Evolutionary conservation across 2,797 vertebrate genomes (phyloP), one percentile per base, ranked within the genome.

Genomic region (Chaenodraco wilsoni): DNA sequence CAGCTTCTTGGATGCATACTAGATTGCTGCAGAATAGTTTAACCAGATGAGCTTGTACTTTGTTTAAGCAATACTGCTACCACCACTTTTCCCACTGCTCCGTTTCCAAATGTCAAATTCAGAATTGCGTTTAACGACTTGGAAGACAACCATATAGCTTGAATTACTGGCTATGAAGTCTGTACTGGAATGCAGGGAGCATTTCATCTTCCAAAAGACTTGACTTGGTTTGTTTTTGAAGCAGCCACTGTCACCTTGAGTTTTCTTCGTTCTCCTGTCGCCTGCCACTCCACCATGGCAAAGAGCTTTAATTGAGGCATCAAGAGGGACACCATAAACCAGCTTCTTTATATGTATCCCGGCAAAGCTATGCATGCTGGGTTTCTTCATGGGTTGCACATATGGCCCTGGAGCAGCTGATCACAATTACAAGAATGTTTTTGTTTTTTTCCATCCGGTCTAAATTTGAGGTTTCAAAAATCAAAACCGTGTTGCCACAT

Each of bases 51-150:
- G 8, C 1, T 33, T 33, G 33, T 33, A 33, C 33, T 33, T 61
- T 45, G 46, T 76, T 69, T 45, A 31, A 63, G 12, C 40, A 19
- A 67, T n/a, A 56, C 72, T 19, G 55, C 55, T 58, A 48, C 62
- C 57, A 66, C 76, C 46, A 4, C 44, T 72, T 84, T 85, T 60
- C 72, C 64, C 76, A 49, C 72, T 33, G 44, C 64, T 74, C 46
- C 1, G 3, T 71, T 67, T 67, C 69, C 75, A 83, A 82, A 84
- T 75, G 49, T 80, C 64, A 76, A 62, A 85, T 72, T 51, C 76
- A 55, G 55, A 67, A 63, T 63, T 84, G 73, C 57, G 4, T 91
- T 90, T 88, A 83, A 90, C 46, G 45, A 76, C 78, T 57, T 91
- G 83, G 85, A 89, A 56, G 76, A 76, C 69, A 9, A 84, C 54